Conservation (phyloP, 2,113 vertebrate species). For the Triplophysa tibetana region DNA sequence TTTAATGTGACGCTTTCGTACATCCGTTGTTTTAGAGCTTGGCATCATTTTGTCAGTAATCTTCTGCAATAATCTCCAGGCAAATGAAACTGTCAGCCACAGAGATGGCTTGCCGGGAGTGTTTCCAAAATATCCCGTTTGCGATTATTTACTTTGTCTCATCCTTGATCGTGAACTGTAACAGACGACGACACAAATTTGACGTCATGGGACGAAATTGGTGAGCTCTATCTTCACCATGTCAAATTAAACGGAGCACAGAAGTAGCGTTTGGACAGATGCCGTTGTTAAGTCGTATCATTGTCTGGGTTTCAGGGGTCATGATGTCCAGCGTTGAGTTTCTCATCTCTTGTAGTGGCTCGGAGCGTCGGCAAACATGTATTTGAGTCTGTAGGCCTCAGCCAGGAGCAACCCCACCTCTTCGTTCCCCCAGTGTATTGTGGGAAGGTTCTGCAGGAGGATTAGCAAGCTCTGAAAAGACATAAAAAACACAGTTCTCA, state of each 20-base stretch:
- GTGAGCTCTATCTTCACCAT: background rate
- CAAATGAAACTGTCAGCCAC: conserved; percentile 7
- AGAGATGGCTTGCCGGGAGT: background rate
- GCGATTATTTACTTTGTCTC: conserved; percentile 11
- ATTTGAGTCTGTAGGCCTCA: conserved; percentile 98
- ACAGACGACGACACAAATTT: conserved; percentile 15
- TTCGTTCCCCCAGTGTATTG: conserved; percentile 99
- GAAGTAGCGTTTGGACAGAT: background rate
- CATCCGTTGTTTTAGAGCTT: background rate
- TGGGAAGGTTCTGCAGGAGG: conserved; percentile 97
- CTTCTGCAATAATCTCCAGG: background rate
- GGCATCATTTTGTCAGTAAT: conserved; percentile 10
- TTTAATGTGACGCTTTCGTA: background rate
- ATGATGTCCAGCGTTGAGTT: background rate
- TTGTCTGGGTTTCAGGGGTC: background rate
- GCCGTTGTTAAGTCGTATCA: conserved; percentile 2
- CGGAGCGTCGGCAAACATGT: conserved; percentile 97
- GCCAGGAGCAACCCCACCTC: conserved; percentile 95
- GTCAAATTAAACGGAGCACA: conserved; percentile 10
- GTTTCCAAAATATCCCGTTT: background rate
- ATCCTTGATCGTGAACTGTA: conserved; percentile 6
- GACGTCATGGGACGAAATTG: conserved; percentile 19
- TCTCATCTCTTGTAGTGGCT: conserved; percentile 96
- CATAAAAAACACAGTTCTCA: conserved; percentile 25
- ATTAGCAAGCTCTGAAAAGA: conserved; percentile 89